These are phyloP conservation scores for Drosophila gunungcola DNA, from an alignment of 1,140 invertebrate species.

Conservation along the genomic window DNA sequence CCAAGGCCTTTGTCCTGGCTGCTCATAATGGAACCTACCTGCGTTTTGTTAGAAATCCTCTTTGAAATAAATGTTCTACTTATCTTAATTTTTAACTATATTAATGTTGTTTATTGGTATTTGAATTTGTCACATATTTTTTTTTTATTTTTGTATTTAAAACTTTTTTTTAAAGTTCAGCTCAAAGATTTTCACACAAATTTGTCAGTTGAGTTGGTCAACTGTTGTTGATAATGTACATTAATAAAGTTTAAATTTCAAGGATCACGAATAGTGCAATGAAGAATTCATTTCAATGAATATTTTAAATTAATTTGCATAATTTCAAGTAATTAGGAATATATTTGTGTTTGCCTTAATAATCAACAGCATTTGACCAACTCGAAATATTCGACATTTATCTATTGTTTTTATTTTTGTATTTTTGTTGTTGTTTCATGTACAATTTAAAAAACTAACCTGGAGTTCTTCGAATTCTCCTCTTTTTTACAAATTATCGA, in stretches of 20 bases:
- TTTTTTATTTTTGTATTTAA: conserved; percentile 41
- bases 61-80: conserved; percentile 15
- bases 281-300: too few species aligned
- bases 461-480: conserved; percentile 35
- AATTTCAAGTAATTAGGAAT: conserved; percentile 2
- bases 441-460: conserved; percentile 73
- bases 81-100: conserved; percentile 2
- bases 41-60: conserved; percentile 45
- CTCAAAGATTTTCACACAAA: conserved; percentile 66
- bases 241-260: neutral
- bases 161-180: conserved; percentile 51
- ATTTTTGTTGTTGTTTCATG: conserved; percentile 27
- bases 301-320: too few species aligned
- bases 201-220: conserved; percentile 46
- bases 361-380: conserved; percentile 46
- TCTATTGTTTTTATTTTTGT: conserved; percentile 22
- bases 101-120: conserved; percentile 63
- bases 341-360: too few species aligned
- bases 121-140: conserved; percentile 64
- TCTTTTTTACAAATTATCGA: conserved; percentile 73
- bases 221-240: conserved; percentile 25
- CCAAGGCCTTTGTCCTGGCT: conserved; percentile 69
- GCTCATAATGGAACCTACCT: conserved; percentile 78
- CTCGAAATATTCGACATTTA: conserved; percentile 28
- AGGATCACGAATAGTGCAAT: too few species aligned